phyloP scores from a whole-genome alignment of 2,797 vertebrate genomes.

The Coreius guichenoti region DNA sequence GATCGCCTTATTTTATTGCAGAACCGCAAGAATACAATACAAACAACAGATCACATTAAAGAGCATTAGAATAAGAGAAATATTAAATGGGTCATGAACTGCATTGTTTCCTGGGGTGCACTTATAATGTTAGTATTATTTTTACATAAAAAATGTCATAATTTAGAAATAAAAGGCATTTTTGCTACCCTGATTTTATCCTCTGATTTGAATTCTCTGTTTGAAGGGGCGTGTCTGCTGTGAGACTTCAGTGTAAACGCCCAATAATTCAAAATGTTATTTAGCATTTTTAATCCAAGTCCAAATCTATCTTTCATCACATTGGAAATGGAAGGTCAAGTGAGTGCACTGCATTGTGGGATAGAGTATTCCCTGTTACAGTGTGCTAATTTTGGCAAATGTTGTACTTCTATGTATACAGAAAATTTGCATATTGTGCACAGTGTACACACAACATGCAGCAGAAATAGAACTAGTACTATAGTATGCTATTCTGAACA shows the following conservation, averaged over 20 bases:
- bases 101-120: too few relatives aligned
- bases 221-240: too few relatives aligned
- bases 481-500: not conserved
- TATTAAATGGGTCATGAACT: too few relatives aligned
- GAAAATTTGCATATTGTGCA: too few relatives aligned
- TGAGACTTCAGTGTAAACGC: too few relatives aligned
- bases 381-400: not conserved
- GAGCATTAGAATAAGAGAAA: too few relatives aligned
- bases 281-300: not conserved
- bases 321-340: not conserved
- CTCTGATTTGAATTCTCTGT: too few relatives aligned
- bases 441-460: too few relatives aligned
- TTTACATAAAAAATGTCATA: too few relatives aligned
- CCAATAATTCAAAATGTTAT: not conserved
- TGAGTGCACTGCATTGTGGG: not conserved
- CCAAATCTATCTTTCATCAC: not conserved
- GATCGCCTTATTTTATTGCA: not conserved
- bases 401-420: not conserved
- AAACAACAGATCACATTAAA: not conserved
- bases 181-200: too few relatives aligned
- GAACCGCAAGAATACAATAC: not conserved
- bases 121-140: too few relatives aligned
- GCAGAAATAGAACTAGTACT: not conserved
- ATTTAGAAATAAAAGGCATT: too few relatives aligned
- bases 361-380: not conserved